These are phyloP conservation scores for Acromyrmex heyeri DNA, from an alignment of 1,140 invertebrate genomes.

Conservation along the genomic window DNA sequence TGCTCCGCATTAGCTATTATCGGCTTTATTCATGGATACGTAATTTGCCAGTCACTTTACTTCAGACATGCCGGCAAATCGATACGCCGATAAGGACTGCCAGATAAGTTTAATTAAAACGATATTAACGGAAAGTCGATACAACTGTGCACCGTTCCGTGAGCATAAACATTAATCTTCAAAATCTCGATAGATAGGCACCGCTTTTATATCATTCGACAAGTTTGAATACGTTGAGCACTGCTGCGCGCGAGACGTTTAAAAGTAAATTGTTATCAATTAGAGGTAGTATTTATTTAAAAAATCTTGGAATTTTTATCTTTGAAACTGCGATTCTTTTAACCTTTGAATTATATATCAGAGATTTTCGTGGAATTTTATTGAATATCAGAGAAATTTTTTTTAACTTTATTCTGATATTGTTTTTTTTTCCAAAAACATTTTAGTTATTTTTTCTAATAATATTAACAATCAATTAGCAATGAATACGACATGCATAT, in stretches of 20 bases:
- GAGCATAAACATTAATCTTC: slow-evolving; percentile 26
- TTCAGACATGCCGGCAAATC: slow-evolving; percentile 33
- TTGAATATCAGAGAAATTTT: no score
- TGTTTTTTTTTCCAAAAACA: no score
- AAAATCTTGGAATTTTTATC: no score
- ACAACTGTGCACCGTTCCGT: not conserved
- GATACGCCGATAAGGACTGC: slow-evolving; percentile 45
- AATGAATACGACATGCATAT: no score
- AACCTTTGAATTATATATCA: no score
- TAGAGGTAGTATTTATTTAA: not conserved
- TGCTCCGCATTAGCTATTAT: slow-evolving; percentile 54
- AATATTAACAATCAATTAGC: no score
- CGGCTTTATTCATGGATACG: slow-evolving; percentile 42
- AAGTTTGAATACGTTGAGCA: not conserved
- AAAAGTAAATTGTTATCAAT: not conserved
- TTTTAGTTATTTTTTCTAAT: no score
- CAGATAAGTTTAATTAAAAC: slow-evolving; percentile 56
- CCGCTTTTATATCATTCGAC: slow-evolving; percentile 2
- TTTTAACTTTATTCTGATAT: no score
- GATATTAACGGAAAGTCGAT: slow-evolving; percentile 41
- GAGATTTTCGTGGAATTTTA: no score
- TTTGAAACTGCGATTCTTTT: no score
- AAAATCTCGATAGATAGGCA: not conserved
- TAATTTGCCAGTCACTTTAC: slow-evolving; percentile 52
- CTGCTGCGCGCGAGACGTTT: not conserved